These are phyloP conservation scores for Glaucidium brasilianum DNA, from an alignment of 2,113 vertebrate genomes.

Conservation along the genomic window DNA sequence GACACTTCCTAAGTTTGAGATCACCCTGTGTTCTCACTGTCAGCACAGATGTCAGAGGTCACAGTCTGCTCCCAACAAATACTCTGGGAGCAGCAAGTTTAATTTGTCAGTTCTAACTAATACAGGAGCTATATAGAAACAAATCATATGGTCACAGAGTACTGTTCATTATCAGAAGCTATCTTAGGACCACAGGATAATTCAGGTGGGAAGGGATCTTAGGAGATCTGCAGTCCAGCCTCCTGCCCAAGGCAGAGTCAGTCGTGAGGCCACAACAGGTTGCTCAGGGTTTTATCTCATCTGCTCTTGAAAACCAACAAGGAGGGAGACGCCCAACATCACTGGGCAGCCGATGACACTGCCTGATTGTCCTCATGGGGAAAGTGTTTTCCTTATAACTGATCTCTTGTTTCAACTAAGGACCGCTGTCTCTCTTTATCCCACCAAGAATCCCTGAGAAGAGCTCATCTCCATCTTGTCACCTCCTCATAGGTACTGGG, in stretches of 20 bases:
- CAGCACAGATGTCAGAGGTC: background rate
- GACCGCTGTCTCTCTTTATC: background rate
- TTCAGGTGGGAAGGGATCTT: background rate
- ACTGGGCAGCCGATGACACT: background rate
- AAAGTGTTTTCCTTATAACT: background rate
- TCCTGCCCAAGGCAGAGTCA: background rate
- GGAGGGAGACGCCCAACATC: background rate
- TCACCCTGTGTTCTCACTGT: background rate
- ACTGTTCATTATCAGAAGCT: background rate
- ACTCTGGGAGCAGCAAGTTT: background rate
- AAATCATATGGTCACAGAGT: background rate
- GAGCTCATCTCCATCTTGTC: background rate
- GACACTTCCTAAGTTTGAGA: background rate
- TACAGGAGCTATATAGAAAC: background rate
- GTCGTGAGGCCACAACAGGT: background rate
- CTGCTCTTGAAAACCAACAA: background rate
- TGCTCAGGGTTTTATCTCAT: background rate
- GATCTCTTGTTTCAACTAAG: background rate
- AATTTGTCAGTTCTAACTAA: background rate
- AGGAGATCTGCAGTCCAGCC: background rate
- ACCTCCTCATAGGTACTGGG: background rate
- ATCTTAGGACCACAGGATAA: background rate
- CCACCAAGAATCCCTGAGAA: background rate
- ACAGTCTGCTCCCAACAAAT: background rate
- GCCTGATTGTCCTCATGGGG: background rate